Evolutionary conservation across 2,113 vertebrate species (phyloP), one percentile per base, ranked within the genome.

Genomic region (Eclectus roratus): DNA sequence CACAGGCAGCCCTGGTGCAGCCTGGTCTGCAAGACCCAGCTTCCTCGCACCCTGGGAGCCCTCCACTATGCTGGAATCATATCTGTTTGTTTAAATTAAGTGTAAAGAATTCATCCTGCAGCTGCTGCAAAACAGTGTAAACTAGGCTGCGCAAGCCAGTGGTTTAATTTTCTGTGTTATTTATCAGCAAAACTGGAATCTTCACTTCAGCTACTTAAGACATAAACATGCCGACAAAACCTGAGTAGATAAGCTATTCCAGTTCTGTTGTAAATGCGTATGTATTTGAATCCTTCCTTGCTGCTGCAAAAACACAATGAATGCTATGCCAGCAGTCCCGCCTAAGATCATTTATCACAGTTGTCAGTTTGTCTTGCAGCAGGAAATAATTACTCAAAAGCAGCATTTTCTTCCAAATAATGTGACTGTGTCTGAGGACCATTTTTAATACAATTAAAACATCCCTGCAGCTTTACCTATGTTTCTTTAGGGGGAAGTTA

Each of bases 171-270:
- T 68, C 90, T 52, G 55, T 9, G 60, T 17, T 55, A 41, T 58
- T 94, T 84, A 83, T 86, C 88, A 90, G 82, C 63, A 93, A 83
- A 94, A 71, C 72, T 61, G 68, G 72, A 84, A 71, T 68, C 88
- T 87, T 89, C 41, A 7, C 27, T 80, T 82, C 82, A 71, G 82
- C 79, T 80, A 17, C 68, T 78, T 78, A 12, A 23, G 82, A 80
- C 60, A 29, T 47, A 83, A 80, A 64, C 4, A 0, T 16, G 27
- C 60, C 0, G 4, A 71, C 92, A 79, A 94, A 93, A 80, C 28
- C 69, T 52, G 49, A 82, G 35, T 3, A 80, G 80, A 94, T 41
- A 56, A 88, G 71, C 68, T 4, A 58, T 55, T 80, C 85, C 61
- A 76, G 37, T 76, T 76, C 80, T 91, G 77, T 15, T 91, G 73